Evolutionary conservation across 2,888 invertebrate species (phyloP).

Genomic region (Nycteola revayana): DNA sequence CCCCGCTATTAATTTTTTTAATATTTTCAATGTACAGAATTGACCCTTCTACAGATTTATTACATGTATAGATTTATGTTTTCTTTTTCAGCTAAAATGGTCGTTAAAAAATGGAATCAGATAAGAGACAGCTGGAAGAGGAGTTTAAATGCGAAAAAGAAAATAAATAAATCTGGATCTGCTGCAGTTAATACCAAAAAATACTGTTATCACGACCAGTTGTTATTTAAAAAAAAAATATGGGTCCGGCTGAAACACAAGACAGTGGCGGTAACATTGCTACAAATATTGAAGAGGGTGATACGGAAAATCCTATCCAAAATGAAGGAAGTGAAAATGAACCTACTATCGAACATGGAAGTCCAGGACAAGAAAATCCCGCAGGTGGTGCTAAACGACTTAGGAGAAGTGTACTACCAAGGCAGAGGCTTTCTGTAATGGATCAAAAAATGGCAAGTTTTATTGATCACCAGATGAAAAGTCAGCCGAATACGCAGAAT

Average conservation of each 20-base stretch:
- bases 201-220: constrained; percentile 3
- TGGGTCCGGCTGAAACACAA: constrained; percentile 3
- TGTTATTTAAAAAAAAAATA: constrained; percentile 1
- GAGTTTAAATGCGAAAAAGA: constrained; percentile 3
- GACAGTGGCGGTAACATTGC: constrained; percentile 1
- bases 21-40: too few species aligned
- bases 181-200: background rate
- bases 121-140: constrained; percentile 7
- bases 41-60: constrained; percentile 13
- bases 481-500: background rate
- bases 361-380: constrained; percentile 16
- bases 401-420: constrained; percentile 1
- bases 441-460: constrained; percentile 1
- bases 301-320: background rate
- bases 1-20: too few species aligned
- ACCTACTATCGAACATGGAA: constrained; percentile 2
- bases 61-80: constrained; percentile 10
- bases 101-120: constrained; percentile 10
- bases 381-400: constrained; percentile 9
- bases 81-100: background rate
- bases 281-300: background rate
- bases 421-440: background rate
- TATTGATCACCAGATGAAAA: background rate
- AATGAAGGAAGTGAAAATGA: constrained; percentile 6
- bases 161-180: constrained; percentile 1